A percentile compares a stretch with the other conserved stretches of the same genome.
These are phyloP conservation scores for Heteractis magnifica DNA, from an alignment of 92 coral and sea anemone genomes.

Conservation along the genomic window DNA sequence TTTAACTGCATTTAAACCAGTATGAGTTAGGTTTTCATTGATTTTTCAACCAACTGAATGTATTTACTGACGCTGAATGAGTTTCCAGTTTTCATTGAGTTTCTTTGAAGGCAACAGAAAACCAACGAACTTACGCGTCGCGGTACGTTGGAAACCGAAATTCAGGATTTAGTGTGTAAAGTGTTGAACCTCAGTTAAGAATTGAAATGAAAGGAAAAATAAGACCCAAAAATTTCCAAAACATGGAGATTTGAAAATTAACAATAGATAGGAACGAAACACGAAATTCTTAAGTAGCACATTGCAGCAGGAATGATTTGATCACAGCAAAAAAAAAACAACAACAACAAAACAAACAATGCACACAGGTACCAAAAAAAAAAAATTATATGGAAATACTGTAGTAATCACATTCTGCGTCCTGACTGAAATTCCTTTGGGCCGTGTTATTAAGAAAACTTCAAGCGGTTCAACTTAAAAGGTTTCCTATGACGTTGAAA, in stretches of 20 bases:
- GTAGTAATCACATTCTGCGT: not conserved
- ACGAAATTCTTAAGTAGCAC: not conserved
- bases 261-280: not conserved
- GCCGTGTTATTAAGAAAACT: not conserved
- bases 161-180: not conserved
- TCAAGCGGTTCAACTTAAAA: not conserved
- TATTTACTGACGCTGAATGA: not conserved
- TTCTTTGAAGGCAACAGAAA: not conserved
- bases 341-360: not conserved
- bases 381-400: not conserved
- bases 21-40: not conserved
- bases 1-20: slow-evolving; percentile 9
- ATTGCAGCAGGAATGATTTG: not conserved
- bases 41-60: not conserved
- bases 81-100: not conserved
- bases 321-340: not conserved
- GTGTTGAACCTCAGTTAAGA: not conserved
- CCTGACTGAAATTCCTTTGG: not conserved
- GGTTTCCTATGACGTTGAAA: slow-evolving; percentile 12
- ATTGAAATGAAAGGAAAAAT: not conserved
- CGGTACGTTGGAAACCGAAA: slow-evolving; percentile 1
- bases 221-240: not conserved
- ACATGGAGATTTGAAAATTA: not conserved
- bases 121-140: not conserved
- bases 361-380: not conserved